phyloP scores from a whole-genome alignment of 2,888 invertebrate species.

The Adelphocoris suturalis region DNA sequence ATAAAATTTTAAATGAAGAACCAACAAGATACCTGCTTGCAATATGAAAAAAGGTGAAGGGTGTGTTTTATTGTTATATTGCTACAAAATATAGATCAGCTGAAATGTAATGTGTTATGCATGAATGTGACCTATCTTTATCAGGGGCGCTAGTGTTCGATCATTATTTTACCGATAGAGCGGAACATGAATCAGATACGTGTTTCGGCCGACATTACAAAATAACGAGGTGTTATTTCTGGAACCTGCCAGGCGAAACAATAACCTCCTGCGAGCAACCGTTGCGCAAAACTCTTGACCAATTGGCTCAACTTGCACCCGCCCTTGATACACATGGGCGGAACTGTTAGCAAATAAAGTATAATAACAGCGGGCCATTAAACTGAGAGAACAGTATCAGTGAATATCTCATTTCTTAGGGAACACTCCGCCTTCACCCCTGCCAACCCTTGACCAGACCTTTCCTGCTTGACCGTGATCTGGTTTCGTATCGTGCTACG shows the following conservation, averaged over 20 bases:
- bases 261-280: neutral
- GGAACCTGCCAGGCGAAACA: neutral
- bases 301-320: neutral
- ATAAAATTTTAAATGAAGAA: no score
- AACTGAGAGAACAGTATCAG: neutral
- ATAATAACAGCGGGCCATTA: neutral
- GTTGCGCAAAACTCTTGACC: constrained; percentile 3
- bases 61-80: no score
- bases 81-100: no score
- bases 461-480: constrained; percentile 39
- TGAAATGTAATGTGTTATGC: no score
- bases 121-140: neutral
- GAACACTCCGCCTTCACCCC: neutral
- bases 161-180: neutral
- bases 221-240: constrained; percentile 25
- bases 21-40: no score
- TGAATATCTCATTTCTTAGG: neutral
- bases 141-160: neutral
- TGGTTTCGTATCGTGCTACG: neutral
- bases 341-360: constrained; percentile 31
- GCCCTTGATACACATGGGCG: neutral
- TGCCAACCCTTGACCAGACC: neutral
- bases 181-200: neutral
- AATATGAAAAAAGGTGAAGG: no score
- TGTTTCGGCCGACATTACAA: neutral